Evolutionary conservation across 1,140 invertebrate species (phyloP).

Genomic region (Aphaenogaster ashmeadi): DNA sequence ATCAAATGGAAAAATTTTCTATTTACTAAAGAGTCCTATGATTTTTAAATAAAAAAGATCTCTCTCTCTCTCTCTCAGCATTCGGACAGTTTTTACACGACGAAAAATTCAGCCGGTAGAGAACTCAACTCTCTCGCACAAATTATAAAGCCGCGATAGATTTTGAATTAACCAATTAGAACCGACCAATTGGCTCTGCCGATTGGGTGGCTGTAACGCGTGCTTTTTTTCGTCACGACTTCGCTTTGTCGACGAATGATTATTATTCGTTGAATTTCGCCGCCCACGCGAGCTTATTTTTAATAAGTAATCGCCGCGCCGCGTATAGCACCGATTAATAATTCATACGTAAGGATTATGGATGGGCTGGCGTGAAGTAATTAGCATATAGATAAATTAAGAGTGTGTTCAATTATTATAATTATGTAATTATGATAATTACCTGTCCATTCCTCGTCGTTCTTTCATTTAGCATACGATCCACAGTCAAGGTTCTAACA

Average conservation of each 20-base stretch:
- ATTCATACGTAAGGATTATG: constrained; percentile 65
- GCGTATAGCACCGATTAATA: constrained; percentile 62
- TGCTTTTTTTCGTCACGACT: constrained; percentile 13
- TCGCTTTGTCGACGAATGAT: constrained; percentile 27
- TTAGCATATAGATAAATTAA: constrained; percentile 60
- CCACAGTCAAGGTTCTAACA: background rate
- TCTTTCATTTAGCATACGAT: constrained; percentile 3
- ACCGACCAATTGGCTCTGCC: background rate
- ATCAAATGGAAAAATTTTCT: background rate
- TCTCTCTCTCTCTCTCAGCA: background rate
- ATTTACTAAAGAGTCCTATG: background rate
- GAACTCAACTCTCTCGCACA: background rate
- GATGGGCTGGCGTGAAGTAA: constrained; percentile 47
- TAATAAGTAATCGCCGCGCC: constrained; percentile 56
- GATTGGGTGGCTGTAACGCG: background rate
- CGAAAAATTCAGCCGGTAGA: background rate
- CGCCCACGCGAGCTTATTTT: constrained; percentile 44
- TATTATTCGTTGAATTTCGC: constrained; percentile 40
- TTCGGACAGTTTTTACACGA: background rate
- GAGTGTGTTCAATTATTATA: constrained; percentile 69
- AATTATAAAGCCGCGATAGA: constrained; percentile 31
- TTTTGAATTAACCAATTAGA: constrained; percentile 22
- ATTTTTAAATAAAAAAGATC: background rate
- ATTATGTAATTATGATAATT: constrained; percentile 79
- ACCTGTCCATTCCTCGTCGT: constrained; percentile 3